Percentiles rank a stretch among this genome's conserved stretches.
These are phyloP conservation scores for Herpetotheres cachinnans DNA, from an alignment of 2,113 vertebrate genomes.

Conservation along the genomic window DNA sequence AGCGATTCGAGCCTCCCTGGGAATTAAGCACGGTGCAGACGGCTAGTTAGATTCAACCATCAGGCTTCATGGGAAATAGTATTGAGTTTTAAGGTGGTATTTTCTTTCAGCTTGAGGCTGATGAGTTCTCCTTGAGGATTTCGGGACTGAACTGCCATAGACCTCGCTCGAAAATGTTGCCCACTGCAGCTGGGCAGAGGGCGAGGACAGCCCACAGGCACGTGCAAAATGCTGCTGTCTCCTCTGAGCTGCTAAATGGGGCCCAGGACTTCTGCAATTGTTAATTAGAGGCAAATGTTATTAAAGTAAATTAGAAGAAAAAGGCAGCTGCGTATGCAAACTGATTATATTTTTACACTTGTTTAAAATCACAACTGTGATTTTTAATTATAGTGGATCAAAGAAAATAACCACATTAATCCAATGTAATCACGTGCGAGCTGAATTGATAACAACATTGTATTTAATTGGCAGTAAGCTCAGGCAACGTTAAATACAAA, in stretches of 20 bases:
- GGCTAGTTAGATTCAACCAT: neutral
- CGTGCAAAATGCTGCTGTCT: neutral
- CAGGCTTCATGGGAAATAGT: neutral
- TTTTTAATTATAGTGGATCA: slow-evolving; percentile 63
- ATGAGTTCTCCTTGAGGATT: neutral
- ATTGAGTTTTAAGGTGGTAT: neutral
- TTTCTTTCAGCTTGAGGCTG: neutral
- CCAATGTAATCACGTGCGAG: slow-evolving; percentile 25
- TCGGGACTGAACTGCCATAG: neutral
- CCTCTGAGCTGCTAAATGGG: neutral
- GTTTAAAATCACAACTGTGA: slow-evolving; percentile 54
- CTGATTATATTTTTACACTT: slow-evolving; percentile 62
- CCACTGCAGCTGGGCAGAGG: neutral
- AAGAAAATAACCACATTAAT: slow-evolving; percentile 55
- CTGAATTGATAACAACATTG: slow-evolving; percentile 56
- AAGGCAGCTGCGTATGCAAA: slow-evolving; percentile 35
- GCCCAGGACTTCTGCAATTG: neutral
- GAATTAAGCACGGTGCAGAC: neutral
- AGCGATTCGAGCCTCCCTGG: accelerated
- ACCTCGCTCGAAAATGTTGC: accelerated
- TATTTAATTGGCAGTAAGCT: slow-evolving; percentile 54
- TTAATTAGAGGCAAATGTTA: slow-evolving; percentile 34
- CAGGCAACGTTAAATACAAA: slow-evolving; percentile 52
- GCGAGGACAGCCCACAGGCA: accelerated
- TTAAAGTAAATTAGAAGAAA: slow-evolving; percentile 44